Conservation (phyloP, 2,113 vertebrate species). For the Labeo catla region DNA sequence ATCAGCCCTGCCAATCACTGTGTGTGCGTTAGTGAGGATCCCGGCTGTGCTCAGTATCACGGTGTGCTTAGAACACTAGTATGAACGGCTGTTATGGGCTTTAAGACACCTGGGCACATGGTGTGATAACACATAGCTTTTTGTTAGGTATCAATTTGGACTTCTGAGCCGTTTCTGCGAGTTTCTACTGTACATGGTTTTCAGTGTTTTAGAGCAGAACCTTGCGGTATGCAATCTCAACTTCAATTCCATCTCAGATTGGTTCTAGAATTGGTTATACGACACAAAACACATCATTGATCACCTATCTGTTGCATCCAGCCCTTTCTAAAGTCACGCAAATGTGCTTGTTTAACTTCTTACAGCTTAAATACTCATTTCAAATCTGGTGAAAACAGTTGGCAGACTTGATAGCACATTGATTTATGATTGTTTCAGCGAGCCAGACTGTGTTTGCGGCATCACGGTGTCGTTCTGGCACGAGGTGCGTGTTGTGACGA, state of each 20-base stretch:
- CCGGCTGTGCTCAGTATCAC: constrained; percentile 47
- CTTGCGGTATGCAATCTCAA: not conserved
- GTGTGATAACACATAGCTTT: not conserved
- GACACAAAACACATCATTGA: not conserved
- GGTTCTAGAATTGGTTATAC: constrained; percentile 5
- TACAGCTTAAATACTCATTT: constrained; percentile 12
- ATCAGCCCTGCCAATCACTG: constrained; percentile 60
- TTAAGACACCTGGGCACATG: not conserved
- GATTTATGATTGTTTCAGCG: constrained; percentile 27
- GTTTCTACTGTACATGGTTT: not conserved
- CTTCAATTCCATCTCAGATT: not conserved
- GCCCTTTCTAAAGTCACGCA: not conserved
- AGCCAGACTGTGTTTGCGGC: constrained; percentile 2
- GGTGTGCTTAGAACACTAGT: constrained; percentile 35
- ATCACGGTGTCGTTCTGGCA: constrained; percentile 14
- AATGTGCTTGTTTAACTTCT: not conserved
- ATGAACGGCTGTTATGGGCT: constrained; percentile 12
- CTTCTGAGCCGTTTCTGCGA: not conserved
- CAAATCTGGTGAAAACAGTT: constrained; percentile 18
- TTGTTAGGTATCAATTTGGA: not conserved
- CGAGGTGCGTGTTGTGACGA: not conserved
- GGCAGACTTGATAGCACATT: not conserved
- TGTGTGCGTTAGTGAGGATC: constrained; percentile 33
- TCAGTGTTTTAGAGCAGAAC: not conserved
- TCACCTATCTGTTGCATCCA: not conserved